Conservation (phyloP, 1,140 invertebrate species). For the Paraescarpia echinospica region DNA sequence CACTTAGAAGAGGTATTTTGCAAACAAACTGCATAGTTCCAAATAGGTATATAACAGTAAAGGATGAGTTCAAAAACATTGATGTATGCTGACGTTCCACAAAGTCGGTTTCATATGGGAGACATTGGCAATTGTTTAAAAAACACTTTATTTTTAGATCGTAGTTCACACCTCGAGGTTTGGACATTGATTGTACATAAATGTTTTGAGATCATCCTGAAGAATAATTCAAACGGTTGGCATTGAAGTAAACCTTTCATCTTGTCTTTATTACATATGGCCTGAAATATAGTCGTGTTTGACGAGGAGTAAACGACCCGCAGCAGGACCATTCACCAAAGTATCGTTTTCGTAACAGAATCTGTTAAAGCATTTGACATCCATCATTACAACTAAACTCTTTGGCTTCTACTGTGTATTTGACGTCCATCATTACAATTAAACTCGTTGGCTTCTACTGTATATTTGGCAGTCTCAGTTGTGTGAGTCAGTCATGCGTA, state of each 20-base stretch:
- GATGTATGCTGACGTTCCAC: background rate
- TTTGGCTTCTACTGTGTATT: no score
- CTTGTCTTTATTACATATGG: background rate
- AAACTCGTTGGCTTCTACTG: no score
- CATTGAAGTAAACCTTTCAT: background rate
- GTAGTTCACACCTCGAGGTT: background rate
- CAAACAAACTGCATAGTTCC: background rate
- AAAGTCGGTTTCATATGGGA: background rate
- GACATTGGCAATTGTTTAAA: background rate
- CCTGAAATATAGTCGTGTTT: conserved; percentile 1
- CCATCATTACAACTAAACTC: background rate
- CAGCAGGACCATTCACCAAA: background rate
- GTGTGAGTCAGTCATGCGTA: no score
- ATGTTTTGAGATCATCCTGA: background rate
- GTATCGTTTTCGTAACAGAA: background rate
- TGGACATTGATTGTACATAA: background rate
- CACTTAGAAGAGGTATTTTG: background rate
- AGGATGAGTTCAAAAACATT: background rate
- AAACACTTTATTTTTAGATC: background rate
- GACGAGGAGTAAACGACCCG: background rate
- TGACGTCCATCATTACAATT: no score
- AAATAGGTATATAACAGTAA: background rate
- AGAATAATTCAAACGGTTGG: background rate
- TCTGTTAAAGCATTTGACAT: background rate
- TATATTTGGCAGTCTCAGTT: no score